These are phyloP conservation scores for Caradrina kadenii DNA, from an alignment of 2,888 invertebrate species.

Conservation along the genomic window DNA sequence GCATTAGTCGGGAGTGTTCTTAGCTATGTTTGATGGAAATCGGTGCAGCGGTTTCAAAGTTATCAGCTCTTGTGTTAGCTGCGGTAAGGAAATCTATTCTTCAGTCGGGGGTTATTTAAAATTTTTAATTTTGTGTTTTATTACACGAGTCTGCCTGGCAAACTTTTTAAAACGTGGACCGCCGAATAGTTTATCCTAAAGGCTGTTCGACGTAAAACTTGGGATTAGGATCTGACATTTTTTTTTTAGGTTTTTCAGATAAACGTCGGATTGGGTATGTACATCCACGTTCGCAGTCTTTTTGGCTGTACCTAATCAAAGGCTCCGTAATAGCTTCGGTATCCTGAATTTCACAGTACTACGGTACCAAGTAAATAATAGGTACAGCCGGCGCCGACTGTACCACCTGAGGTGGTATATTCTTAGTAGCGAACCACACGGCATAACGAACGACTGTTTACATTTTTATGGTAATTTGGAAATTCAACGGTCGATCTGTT, in stretches of 20 bases:
- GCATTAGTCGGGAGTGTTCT: no score
- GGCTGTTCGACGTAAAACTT: slow-evolving; percentile 1
- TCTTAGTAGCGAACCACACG: slow-evolving; percentile 39
- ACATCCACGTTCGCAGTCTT: no score
- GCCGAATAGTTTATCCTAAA: slow-evolving; percentile 4
- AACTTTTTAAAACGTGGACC: not conserved
- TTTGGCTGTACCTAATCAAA: not conserved
- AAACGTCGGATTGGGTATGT: no score
- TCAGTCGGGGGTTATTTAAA: no score
- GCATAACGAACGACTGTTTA: slow-evolving; percentile 41
- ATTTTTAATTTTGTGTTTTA: no score
- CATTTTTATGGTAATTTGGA: slow-evolving; percentile 59
- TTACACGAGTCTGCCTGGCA: slow-evolving; percentile 8
- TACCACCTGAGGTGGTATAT: slow-evolving; percentile 26
- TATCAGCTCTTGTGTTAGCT: no score
- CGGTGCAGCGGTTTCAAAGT: no score
- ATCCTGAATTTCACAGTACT: not conserved
- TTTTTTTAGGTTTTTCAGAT: no score
- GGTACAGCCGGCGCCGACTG: not conserved
- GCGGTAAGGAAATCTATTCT: no score
- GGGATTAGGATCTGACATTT: not conserved
- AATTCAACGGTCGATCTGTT: slow-evolving; percentile 55
- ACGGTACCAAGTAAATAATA: not conserved
- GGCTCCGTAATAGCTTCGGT: not conserved
- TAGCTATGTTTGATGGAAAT: no score